Evolutionary conservation across 2,797 vertebrate species (phyloP).

Genomic region (Poliocrania exsul): DNA sequence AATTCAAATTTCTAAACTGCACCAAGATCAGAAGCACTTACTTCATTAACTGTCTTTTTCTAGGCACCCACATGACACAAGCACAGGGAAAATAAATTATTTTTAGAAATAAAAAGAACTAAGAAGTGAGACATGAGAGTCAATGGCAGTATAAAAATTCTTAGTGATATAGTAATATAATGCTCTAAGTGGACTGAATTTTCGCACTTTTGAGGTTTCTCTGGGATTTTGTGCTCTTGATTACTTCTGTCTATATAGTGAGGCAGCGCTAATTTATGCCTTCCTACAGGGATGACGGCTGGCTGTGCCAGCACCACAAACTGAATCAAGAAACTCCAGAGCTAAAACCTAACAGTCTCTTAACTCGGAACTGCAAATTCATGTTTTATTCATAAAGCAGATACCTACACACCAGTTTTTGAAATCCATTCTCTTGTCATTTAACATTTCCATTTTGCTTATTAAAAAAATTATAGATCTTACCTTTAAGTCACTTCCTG

Average conservation of each 20-base stretch:
- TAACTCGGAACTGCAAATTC: slow-evolving; percentile 9
- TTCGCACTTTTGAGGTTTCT: slow-evolving; percentile 2
- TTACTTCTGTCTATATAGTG: slow-evolving; percentile 25
- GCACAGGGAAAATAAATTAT: not conserved
- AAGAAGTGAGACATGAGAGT: not conserved
- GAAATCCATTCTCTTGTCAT: not conserved
- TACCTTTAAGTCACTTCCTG: slow-evolving; percentile 87
- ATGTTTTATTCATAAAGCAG: slow-evolving; percentile 45
- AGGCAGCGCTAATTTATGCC: slow-evolving; percentile 45
- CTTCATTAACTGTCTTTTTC: not conserved
- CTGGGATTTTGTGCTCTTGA: not conserved
- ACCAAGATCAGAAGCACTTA: not conserved
- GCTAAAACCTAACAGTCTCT: slow-evolving; percentile 36
- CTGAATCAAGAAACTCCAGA: slow-evolving; percentile 24
- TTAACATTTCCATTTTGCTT: not conserved
- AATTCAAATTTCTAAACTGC: not conserved
- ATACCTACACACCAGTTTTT: slow-evolving; percentile 28
- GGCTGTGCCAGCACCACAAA: slow-evolving; percentile 22
- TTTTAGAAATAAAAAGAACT: not conserved
- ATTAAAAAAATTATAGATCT: not conserved
- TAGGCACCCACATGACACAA: not conserved
- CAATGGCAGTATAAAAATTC: not conserved
- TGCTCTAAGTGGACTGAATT: not conserved
- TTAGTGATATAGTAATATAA: not conserved
- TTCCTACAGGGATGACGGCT: not conserved